These are phyloP conservation scores for Macrocentrus cingulum DNA, from an alignment of 1,140 invertebrate genomes.

Conservation along the genomic window DNA sequence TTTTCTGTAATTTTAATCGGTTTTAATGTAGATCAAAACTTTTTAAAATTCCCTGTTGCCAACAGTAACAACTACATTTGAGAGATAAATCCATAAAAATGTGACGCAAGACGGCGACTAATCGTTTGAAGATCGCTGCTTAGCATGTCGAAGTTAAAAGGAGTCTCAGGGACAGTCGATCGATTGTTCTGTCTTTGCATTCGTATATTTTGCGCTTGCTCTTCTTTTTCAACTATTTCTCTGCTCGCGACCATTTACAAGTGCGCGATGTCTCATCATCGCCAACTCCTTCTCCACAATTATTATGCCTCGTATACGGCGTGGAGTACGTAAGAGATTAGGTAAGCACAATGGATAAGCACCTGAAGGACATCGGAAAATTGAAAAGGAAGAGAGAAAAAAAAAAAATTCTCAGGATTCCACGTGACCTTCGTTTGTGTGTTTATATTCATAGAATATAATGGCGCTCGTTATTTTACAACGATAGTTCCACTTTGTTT, in stretches of 20 bases:
- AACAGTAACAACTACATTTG: too few relatives aligned
- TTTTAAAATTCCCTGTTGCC: too few relatives aligned
- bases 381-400: slow-evolving; percentile 4
- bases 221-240: slow-evolving; percentile 13
- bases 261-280: not conserved
- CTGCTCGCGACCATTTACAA: slow-evolving; percentile 13
- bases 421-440: not conserved
- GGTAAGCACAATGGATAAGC: slow-evolving; percentile 24
- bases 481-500: too few relatives aligned
- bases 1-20: too few relatives aligned
- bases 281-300: slow-evolving; percentile 15
- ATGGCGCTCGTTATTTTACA: too few relatives aligned
- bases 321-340: slow-evolving; percentile 25
- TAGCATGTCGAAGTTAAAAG: slow-evolving; percentile 16
- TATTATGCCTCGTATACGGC: slow-evolving; percentile 21
- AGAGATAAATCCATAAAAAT: too few relatives aligned
- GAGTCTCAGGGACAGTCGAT: slow-evolving; percentile 20
- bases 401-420: slow-evolving; percentile 21
- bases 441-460: not conserved
- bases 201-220: slow-evolving; percentile 1
- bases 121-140: slow-evolving; percentile 13
- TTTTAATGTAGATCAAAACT: too few relatives aligned
- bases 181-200: slow-evolving; percentile 15
- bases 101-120: slow-evolving; percentile 5
- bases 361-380: slow-evolving; percentile 25